phyloP scores from a whole-genome alignment of 2,888 invertebrate species.

The Brachylomia viminalis region DNA sequence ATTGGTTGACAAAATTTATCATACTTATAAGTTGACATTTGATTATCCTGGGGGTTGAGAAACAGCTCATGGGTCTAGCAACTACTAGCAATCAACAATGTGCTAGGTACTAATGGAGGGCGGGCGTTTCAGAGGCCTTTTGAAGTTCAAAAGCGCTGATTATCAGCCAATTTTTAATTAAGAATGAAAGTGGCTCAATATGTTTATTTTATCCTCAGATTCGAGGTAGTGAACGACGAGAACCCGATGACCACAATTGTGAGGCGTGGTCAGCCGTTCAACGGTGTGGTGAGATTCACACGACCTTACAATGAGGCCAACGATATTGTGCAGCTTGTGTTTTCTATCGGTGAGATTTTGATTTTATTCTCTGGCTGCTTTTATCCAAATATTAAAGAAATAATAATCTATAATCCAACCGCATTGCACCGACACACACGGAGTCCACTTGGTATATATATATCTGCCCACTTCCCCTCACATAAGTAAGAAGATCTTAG shows the following conservation, averaged over 20 bases:
- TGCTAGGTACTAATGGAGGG: background rate
- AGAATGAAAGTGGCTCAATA: no score
- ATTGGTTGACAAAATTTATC: no score
- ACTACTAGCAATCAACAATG: background rate
- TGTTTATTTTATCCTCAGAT: conserved; percentile 80
- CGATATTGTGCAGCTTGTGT: conserved; percentile 92
- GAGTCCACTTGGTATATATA: no score
- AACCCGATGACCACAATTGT: conserved; percentile 91
- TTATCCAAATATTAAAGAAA: no score
- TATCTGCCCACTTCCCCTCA: no score
- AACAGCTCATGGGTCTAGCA: background rate
- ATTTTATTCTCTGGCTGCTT: background rate
- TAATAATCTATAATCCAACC: no score
- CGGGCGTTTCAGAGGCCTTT: background rate
- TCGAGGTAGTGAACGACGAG: conserved; percentile 92
- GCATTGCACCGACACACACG: no score
- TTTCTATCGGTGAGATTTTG: conserved; percentile 91
- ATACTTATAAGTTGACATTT: no score
- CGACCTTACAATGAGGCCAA: conserved; percentile 90
- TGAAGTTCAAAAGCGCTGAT: background rate
- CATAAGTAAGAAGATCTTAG: no score
- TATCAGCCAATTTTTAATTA: no score
- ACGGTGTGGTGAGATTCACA: conserved; percentile 92
- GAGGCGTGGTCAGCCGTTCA: conserved; percentile 93
- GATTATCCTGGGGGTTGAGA: no score